Percentiles rank a stretch among this genome's conserved stretches.
Conservation (phyloP, 2,888 invertebrate genomes). For the Nematopogon swammerdamellus region DNA sequence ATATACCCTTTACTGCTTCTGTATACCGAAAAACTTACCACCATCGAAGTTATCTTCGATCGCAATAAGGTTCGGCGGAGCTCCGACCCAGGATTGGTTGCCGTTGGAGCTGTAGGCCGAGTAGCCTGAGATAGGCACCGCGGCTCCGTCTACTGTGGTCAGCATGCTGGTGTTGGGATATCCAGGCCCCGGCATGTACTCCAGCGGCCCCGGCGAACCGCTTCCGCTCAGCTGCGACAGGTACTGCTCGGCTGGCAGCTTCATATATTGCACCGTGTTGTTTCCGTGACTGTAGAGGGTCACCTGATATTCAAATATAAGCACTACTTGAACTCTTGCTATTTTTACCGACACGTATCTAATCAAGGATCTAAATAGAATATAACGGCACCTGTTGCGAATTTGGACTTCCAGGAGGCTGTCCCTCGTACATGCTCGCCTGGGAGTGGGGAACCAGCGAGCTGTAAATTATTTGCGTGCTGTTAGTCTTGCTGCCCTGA, state of each 20-base stretch:
- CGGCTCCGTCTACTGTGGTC: constrained; percentile 38
- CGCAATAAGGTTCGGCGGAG: constrained; percentile 33
- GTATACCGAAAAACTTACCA: constrained; percentile 27
- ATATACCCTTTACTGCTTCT: no score
- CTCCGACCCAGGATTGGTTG: constrained; percentile 38
- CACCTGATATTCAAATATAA: constrained; percentile 29
- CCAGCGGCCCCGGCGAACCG: constrained; percentile 17
- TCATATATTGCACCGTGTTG: constrained; percentile 54
- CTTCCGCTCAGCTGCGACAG: constrained; percentile 15
- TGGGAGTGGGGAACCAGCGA: constrained; percentile 40
- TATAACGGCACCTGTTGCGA: constrained; percentile 54
- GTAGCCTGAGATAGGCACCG: constrained; percentile 13
- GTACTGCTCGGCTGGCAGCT: constrained; percentile 39
- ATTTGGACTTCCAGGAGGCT: constrained; percentile 53
- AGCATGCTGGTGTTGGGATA: constrained; percentile 42
- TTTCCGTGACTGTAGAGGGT: constrained; percentile 49
- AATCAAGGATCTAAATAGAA: no score
- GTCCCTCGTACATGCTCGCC: constrained; percentile 44
- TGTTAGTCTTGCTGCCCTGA: constrained; percentile 32
- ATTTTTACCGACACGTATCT: background rate
- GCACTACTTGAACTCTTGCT: background rate
- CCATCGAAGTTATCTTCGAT: constrained; percentile 51
- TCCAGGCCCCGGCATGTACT: constrained; percentile 44
- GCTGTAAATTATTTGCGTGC: constrained; percentile 48
- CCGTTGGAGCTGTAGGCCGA: constrained; percentile 1